Conservation (phyloP, 2,888 invertebrate genomes). For the Macrophya annulata region DNA sequence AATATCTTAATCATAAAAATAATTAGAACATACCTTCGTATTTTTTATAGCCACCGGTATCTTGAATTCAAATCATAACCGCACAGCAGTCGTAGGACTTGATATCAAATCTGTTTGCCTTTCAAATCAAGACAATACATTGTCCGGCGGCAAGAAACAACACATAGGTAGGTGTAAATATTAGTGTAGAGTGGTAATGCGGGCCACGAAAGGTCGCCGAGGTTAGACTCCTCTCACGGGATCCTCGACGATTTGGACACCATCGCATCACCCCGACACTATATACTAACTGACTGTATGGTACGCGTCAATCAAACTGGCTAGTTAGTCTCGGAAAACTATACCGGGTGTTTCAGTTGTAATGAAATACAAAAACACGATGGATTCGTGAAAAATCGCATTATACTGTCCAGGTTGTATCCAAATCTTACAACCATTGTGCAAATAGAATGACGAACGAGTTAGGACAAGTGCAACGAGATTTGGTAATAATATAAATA, state of each 20-base stretch:
- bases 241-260: conserved; percentile 46
- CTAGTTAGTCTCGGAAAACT: conserved; percentile 48
- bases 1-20: neutral
- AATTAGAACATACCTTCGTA: conserved; percentile 37
- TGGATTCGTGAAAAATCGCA: neutral
- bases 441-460: neutral
- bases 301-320: conserved; percentile 56
- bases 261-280: conserved; percentile 36
- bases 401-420: neutral
- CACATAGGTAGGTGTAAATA: conserved; percentile 58
- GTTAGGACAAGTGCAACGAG: neutral
- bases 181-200: conserved; percentile 57
- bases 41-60: conserved; percentile 23
- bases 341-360: conserved; percentile 29
- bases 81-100: conserved; percentile 22
- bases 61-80: conserved; percentile 14
- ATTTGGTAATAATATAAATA: neutral
- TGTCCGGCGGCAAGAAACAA: conserved; percentile 42
- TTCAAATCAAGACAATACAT: conserved; percentile 51
- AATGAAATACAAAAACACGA: neutral
- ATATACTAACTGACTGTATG: conserved; percentile 45
- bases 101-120: conserved; percentile 29
- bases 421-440: neutral
- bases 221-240: conserved; percentile 56
- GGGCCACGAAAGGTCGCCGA: conserved; percentile 53